Evolutionary conservation across 2,888 invertebrate species (phyloP).

Genomic region (Sicus ferrugineus): DNA sequence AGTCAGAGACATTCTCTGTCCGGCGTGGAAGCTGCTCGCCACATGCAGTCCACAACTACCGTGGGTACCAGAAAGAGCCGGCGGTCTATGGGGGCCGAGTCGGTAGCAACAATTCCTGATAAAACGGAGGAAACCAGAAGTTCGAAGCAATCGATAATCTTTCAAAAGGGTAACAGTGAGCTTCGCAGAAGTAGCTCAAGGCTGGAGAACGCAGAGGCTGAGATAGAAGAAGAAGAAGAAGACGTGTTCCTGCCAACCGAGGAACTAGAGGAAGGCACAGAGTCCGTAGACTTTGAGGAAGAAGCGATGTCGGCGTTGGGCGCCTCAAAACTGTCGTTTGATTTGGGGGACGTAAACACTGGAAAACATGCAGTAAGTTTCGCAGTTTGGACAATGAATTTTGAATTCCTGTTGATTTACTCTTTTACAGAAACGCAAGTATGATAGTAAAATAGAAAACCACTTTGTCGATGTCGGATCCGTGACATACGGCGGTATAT

Average conservation of each 20-base stretch:
- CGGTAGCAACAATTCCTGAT: neutral
- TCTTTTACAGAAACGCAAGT: neutral
- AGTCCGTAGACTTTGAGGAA: no score
- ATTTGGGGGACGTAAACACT: neutral
- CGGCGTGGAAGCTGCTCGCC: no score
- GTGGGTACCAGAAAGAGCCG: neutral
- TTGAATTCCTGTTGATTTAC: neutral
- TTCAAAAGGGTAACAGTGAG: no score
- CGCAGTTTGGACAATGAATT: neutral
- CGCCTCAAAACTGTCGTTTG: neutral
- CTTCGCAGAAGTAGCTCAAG: neutral
- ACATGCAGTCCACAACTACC: neutral
- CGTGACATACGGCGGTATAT: conserved; percentile 63
- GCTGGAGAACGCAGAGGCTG: neutral
- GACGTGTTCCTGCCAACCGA: no score
- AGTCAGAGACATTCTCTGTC: no score
- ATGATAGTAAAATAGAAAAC: conserved; percentile 44
- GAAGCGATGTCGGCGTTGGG: neutral
- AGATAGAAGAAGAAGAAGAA: neutral
- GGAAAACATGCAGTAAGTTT: neutral
- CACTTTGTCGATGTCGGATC: conserved; percentile 62
- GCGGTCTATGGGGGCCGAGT: neutral
- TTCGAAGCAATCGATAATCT: neutral
- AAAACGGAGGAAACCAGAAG: neutral
- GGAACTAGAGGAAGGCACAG: conserved; percentile 9